Conservation (phyloP, 2,797 vertebrate species). For the Myiotriccus ornatus region DNA sequence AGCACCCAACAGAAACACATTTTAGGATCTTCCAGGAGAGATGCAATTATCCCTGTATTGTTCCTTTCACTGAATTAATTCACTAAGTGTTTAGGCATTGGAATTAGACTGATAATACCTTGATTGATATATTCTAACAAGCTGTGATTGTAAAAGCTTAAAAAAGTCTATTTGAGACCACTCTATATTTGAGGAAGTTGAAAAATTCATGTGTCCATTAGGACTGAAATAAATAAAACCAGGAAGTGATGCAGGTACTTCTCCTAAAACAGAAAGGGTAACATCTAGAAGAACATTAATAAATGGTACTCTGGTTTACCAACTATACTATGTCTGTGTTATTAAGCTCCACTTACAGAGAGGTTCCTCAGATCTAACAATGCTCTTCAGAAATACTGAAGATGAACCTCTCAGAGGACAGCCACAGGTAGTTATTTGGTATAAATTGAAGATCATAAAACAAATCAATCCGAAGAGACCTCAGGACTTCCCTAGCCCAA, state of each 20-base stretch:
- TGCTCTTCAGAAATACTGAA: background rate
- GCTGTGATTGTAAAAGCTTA: background rate
- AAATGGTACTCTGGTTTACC: background rate
- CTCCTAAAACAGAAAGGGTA: background rate
- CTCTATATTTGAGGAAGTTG: background rate
- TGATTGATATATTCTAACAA: background rate
- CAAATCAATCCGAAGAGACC: background rate
- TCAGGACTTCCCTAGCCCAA: background rate
- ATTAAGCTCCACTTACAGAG: background rate
- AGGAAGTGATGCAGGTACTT: background rate
- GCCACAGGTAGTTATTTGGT: background rate
- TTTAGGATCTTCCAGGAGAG: background rate
- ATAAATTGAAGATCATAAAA: background rate
- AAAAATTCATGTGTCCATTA: background rate
- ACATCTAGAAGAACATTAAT: background rate
- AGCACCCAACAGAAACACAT: accelerated
- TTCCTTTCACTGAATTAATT: background rate
- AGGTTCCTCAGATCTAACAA: background rate
- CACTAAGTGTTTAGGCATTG: background rate
- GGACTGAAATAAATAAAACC: background rate
- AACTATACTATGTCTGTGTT: background rate
- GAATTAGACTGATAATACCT: background rate
- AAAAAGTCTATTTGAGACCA: background rate
- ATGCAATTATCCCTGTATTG: background rate
- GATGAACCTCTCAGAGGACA: background rate